Evolutionary conservation across 2,888 invertebrate species (phyloP).

Genomic region (Nymphalis urticae): DNA sequence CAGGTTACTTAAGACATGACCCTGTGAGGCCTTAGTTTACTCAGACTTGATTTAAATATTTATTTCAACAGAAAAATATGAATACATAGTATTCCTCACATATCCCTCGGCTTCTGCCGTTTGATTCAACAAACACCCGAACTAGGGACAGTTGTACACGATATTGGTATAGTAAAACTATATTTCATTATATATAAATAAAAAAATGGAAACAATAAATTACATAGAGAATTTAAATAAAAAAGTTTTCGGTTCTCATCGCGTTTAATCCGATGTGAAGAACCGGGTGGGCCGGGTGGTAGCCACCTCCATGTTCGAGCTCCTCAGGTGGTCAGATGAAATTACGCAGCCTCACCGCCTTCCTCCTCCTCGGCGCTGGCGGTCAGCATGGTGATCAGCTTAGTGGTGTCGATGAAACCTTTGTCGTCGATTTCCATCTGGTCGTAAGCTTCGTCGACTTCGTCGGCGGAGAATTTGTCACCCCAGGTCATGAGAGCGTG

Average conservation of each 20-base stretch:
- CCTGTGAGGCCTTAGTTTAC: conserved; percentile 57
- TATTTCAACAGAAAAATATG: conserved; percentile 67
- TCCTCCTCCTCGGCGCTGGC: conserved; percentile 92
- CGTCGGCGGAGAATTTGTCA: conserved; percentile 93
- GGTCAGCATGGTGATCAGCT: conserved; percentile 93
- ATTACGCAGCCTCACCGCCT: conserved; percentile 79
- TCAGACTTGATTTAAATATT: conserved; percentile 70
- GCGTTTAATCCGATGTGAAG: conserved; percentile 61
- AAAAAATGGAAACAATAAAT: conserved; percentile 80
- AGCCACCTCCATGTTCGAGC: conserved; percentile 41
- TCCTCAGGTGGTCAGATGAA: conserved; percentile 40
- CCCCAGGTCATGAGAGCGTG: conserved; percentile 96
- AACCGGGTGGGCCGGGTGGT: conserved; percentile 58
- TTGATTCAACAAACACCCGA: conserved; percentile 35
- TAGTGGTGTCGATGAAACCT: conserved; percentile 93
- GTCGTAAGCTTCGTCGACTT: conserved; percentile 95
- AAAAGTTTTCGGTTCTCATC: conserved; percentile 67
- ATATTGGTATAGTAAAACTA: conserved; percentile 75
- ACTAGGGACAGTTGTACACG: conserved; percentile 64
- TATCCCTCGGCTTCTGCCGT: conserved; percentile 40
- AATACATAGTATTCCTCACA: conserved; percentile 71
- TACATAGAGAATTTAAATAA: conserved; percentile 68
- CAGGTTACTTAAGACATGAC: conserved; percentile 58
- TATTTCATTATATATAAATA: conserved; percentile 79
- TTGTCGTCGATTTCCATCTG: conserved; percentile 96